Evolutionary conservation across 2,888 invertebrate species (phyloP).

Genomic region (Drosophila maculinotata): DNA sequence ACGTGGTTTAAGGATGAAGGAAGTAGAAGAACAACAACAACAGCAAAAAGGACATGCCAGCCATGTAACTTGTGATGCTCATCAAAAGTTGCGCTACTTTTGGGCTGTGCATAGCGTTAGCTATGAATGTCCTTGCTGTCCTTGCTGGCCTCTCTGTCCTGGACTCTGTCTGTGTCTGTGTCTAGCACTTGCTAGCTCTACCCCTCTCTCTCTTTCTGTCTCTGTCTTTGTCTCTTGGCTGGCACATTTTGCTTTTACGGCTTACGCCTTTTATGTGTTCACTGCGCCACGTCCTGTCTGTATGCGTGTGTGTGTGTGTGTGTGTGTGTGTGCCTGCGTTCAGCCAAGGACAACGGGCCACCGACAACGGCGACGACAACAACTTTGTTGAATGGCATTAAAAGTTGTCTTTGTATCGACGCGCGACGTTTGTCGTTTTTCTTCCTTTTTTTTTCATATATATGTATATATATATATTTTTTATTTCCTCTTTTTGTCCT

Average conservation of each 20-base stretch:
- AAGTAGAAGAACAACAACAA: constrained; percentile 8
- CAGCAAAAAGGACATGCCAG: constrained; percentile 16
- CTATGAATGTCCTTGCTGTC: constrained; percentile 19
- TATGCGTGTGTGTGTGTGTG: constrained; percentile 4
- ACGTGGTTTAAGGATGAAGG: constrained; percentile 23
- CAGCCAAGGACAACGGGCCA: constrained; percentile 49
- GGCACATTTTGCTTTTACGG: constrained; percentile 53
- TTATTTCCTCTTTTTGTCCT: constrained; percentile 25
- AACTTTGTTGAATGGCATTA: constrained; percentile 77
- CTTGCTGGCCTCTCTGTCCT: too few relatives aligned
- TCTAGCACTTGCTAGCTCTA: constrained; percentile 11
- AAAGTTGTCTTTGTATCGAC: constrained; percentile 72
- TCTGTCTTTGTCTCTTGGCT: constrained; percentile 16
- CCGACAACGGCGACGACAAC: constrained; percentile 28
- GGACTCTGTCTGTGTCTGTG: constrained; percentile 21
- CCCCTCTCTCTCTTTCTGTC: not conserved
- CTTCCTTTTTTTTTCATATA: constrained; percentile 1
- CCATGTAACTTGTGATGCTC: constrained; percentile 44
- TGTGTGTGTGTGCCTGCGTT: constrained; percentile 5
- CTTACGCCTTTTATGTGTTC: constrained; percentile 65
- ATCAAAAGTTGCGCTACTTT: constrained; percentile 51
- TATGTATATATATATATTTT: not conserved
- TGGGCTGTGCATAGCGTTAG: constrained; percentile 20
- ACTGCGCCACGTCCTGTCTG: constrained; percentile 12
- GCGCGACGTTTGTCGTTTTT: constrained; percentile 44